These are phyloP conservation scores for Jordanella pulchra DNA, from an alignment of 2,797 vertebrate species.

Conservation along the genomic window DNA sequence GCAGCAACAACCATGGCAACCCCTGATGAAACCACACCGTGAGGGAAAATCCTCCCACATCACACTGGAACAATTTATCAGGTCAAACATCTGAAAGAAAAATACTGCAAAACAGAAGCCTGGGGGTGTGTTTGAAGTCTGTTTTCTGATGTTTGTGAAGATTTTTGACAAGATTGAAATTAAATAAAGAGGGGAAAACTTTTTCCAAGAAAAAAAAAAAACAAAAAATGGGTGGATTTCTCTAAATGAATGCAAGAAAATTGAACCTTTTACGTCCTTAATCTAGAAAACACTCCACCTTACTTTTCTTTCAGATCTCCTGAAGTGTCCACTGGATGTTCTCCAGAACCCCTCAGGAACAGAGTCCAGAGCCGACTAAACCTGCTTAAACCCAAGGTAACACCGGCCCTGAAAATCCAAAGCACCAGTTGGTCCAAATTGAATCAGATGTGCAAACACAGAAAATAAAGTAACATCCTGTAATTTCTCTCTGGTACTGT, in stretches of 20 bases:
- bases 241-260: slow-evolving; percentile 25
- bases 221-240: neutral
- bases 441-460: slow-evolving; percentile 77
- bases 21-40: slow-evolving; percentile 41
- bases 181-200: neutral
- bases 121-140: slow-evolving; percentile 32
- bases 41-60: slow-evolving; percentile 60
- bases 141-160: slow-evolving; percentile 26
- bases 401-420: slow-evolving; percentile 52
- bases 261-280: slow-evolving; percentile 31
- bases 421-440: slow-evolving; percentile 69
- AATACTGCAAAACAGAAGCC: slow-evolving; percentile 46
- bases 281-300: slow-evolving; percentile 44
- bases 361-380: slow-evolving; percentile 79
- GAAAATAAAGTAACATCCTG: slow-evolving; percentile 75
- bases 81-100: slow-evolving; percentile 60
- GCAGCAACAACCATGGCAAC: slow-evolving; percentile 41
- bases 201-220: neutral
- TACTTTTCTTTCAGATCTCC: slow-evolving; percentile 81
- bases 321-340: slow-evolving; percentile 76
- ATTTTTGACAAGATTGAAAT: slow-evolving; percentile 13
- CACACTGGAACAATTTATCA: slow-evolving; percentile 59
- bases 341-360: slow-evolving; percentile 84
- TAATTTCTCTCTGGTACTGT: slow-evolving; percentile 73
- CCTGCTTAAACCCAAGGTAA: slow-evolving; percentile 87